phyloP scores from a whole-genome alignment of 2,888 invertebrate species.

The Escarpia spicata region DNA sequence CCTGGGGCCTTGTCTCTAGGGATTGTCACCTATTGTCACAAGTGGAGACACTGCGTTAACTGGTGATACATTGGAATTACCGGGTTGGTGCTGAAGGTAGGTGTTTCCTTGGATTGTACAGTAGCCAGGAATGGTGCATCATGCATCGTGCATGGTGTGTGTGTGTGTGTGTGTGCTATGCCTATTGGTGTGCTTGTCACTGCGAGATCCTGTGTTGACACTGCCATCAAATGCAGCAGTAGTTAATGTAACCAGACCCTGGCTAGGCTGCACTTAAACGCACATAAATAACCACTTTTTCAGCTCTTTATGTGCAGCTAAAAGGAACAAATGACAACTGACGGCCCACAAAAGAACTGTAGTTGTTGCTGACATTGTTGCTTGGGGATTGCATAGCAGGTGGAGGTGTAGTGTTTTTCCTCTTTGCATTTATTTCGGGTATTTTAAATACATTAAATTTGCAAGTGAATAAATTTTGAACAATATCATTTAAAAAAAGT shows the following conservation, averaged over 20 bases:
- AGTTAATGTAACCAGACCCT: neutral
- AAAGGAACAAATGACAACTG: neutral
- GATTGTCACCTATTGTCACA: neutral
- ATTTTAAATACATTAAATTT: neutral
- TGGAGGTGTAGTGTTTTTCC: neutral
- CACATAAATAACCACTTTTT: slow-evolving; percentile 8
- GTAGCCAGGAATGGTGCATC: too few species aligned
- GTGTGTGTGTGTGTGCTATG: neutral
- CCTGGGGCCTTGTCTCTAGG: neutral
- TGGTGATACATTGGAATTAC: slow-evolving; percentile 13
- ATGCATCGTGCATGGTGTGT: too few species aligned
- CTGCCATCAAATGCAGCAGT: neutral
- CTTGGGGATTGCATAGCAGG: neutral
- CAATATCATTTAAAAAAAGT: neutral
- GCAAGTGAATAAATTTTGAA: neutral
- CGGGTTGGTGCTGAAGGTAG: neutral
- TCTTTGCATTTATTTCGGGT: neutral
- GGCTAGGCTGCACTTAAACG: neutral
- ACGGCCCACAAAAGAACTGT: neutral
- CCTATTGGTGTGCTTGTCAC: neutral
- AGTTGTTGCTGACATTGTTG: neutral
- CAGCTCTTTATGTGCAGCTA: neutral
- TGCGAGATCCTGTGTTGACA: neutral
- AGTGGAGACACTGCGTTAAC: neutral
- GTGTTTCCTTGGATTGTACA: neutral